These are phyloP conservation scores for Gadopsis bispinosus DNA, from an alignment of 2,797 vertebrate genomes.

Conservation along the genomic window DNA sequence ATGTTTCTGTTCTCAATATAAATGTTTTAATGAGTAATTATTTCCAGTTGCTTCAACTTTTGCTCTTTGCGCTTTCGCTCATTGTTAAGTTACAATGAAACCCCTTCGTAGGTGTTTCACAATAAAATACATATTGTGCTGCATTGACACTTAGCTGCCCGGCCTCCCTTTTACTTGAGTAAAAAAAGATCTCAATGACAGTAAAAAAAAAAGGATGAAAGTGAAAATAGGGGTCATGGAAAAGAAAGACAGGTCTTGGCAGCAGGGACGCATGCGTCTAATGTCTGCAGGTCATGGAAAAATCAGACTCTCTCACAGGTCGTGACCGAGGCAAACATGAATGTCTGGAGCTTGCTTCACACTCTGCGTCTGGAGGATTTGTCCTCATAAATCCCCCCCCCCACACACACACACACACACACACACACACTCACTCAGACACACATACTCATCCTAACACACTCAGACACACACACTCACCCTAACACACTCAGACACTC, in stretches of 20 bases:
- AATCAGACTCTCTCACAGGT: slow-evolving; percentile 48
- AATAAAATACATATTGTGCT: neutral
- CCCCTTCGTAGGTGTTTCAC: neutral
- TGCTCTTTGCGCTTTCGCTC: neutral
- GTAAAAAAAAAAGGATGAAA: neutral
- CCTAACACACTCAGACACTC: slow-evolving; percentile 36
- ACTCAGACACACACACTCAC: slow-evolving; percentile 64
- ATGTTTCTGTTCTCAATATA: neutral
- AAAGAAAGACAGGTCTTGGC: slow-evolving; percentile 1
- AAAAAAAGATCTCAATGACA: neutral
- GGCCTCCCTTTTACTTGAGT: neutral
- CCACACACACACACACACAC: neutral
- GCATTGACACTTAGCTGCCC: neutral
- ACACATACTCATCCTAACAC: neutral
- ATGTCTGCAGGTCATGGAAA: slow-evolving; percentile 43
- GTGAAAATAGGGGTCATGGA: neutral
- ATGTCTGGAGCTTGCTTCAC: slow-evolving; percentile 56
- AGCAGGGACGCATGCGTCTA: slow-evolving; percentile 15
- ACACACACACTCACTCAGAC: too few species aligned
- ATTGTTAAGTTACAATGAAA: neutral
- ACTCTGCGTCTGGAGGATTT: slow-evolving; percentile 62
- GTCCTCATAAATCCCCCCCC: slow-evolving; percentile 63
- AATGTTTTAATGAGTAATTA: neutral
- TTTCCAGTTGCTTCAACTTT: neutral
- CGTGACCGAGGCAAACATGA: slow-evolving; percentile 52